Base-by-base conservation (phyloP, 2,888 invertebrate genomes). In the Bembecia ichneumoniformis region DNA sequence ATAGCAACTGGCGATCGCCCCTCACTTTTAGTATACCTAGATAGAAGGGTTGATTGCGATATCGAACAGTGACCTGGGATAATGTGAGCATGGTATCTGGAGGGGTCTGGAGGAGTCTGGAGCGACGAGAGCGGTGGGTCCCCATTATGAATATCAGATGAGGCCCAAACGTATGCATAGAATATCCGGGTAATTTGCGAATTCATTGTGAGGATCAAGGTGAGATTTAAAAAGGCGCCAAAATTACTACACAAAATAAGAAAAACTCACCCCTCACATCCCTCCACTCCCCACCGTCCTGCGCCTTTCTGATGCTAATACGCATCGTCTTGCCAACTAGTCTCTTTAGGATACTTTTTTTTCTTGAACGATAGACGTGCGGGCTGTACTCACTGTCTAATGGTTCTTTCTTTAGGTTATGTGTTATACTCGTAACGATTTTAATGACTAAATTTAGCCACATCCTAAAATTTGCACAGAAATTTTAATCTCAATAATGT, bases 161-260 rank as follows among this genome's bases (percentile, higher is more conserved):
- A 56, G 56, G 58, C 55, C 49, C 56, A 57, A 58, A 54, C 54
- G 70, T 77, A 79, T 78, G 77, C 79, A 75, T 73, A 54, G 73
- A 69, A 69, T 71, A 71, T 69, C 69, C 63, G 65, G 53, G 65
- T 77, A 69, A 77, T 78, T 77, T 76, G 73, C 68, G 67, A 71
- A 68, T 68, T 74, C 71, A 72, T 75, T 68, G 74, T 71, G 60
- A 58, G 74, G 74, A 74, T 77, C 70, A 71, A 64, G 66, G 66
- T 66, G 60, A 70, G 71, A 71, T 76, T 74, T 71, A 64, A 63
- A 69, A 68, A 73, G 59, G 59, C 56, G 58, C 51, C 44, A 50
- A 55, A 63, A 63, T 59, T 58, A 57, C 55, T 53, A 47, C 51
- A 48, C 52, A 55, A 59, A 60, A 61, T 60, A 59, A 59, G 60